Evolutionary conservation across 1,140 invertebrate species (phyloP).

Genomic region (Panagrolaimus sp.): DNA sequence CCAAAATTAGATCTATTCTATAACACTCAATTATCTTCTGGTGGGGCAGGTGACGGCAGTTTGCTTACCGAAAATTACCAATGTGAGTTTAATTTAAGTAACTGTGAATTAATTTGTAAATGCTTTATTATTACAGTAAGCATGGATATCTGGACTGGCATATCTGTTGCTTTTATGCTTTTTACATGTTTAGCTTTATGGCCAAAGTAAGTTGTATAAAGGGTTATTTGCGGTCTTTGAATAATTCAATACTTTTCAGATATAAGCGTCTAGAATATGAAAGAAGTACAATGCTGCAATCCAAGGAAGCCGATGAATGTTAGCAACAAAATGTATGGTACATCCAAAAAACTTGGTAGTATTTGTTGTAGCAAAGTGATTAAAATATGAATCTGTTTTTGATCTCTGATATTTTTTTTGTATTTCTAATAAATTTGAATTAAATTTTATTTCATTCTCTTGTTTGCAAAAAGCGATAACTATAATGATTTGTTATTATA

Average conservation of each 20-base stretch:
- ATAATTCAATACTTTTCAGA: background rate
- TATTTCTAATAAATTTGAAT: too few species aligned
- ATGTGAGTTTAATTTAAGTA: slow-evolving; percentile 18
- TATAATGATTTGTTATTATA: too few species aligned
- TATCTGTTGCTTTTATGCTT: slow-evolving; percentile 32
- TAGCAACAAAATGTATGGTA: too few species aligned
- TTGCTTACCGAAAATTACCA: slow-evolving; percentile 36
- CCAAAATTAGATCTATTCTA: slow-evolving; percentile 19
- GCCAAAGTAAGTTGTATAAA: slow-evolving; percentile 27
- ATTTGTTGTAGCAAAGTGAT: too few species aligned
- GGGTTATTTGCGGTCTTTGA: background rate
- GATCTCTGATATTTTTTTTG: too few species aligned
- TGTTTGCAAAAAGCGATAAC: too few species aligned
- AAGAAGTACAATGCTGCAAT: background rate
- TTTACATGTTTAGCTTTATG: slow-evolving; percentile 41
- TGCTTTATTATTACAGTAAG: slow-evolving; percentile 25
- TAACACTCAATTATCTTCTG: background rate
- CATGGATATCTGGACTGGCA: slow-evolving; percentile 43
- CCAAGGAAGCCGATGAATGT: background rate
- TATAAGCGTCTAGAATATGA: slow-evolving; percentile 15
- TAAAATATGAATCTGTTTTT: too few species aligned
- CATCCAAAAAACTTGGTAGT: too few species aligned
- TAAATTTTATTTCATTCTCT: too few species aligned
- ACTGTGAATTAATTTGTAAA: background rate
- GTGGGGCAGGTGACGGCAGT: background rate